A percentile compares a stretch with the other conserved stretches of the same genome.
phyloP scores from a whole-genome alignment of 2,888 invertebrate genomes.

The Clanis bilineata region DNA sequence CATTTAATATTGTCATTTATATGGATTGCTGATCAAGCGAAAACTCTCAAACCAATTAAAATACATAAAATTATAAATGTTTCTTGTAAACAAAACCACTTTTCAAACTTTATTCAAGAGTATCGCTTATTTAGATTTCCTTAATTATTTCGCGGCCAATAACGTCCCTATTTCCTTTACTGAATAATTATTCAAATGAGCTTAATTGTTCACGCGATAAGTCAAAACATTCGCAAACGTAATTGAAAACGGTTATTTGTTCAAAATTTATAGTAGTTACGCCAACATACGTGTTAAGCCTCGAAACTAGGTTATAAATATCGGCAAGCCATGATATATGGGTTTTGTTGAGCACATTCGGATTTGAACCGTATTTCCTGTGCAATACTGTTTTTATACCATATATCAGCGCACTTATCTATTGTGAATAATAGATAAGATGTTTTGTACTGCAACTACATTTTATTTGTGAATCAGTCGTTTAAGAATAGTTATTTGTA shows the following conservation, averaged over 20 bases:
- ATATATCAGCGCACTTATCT: background rate
- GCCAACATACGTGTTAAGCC: conserved; percentile 60
- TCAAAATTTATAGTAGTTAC: conserved; percentile 52
- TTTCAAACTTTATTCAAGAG: background rate
- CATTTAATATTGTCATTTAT: no score
- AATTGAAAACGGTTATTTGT: conserved; percentile 53
- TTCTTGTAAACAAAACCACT: background rate
- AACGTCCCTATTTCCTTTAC: background rate
- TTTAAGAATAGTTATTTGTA: background rate
- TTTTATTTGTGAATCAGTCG: background rate
- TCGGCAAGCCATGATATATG: conserved; percentile 61
- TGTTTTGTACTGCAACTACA: background rate
- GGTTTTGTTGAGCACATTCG: conserved; percentile 49
- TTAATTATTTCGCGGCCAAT: background rate
- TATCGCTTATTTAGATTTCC: background rate
- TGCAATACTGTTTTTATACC: background rate
- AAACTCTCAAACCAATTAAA: no score
- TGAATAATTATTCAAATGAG: conserved; percentile 27
- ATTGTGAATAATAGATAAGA: background rate
- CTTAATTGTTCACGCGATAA: conserved; percentile 27
- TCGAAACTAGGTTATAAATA: conserved; percentile 66
- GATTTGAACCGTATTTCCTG: conserved; percentile 45
- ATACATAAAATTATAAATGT: background rate
- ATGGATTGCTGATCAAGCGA: no score
- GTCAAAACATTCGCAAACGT: conserved; percentile 25